Conservation (phyloP, 2,888 invertebrate genomes). For the Malthinus seriepunctatus region DNA sequence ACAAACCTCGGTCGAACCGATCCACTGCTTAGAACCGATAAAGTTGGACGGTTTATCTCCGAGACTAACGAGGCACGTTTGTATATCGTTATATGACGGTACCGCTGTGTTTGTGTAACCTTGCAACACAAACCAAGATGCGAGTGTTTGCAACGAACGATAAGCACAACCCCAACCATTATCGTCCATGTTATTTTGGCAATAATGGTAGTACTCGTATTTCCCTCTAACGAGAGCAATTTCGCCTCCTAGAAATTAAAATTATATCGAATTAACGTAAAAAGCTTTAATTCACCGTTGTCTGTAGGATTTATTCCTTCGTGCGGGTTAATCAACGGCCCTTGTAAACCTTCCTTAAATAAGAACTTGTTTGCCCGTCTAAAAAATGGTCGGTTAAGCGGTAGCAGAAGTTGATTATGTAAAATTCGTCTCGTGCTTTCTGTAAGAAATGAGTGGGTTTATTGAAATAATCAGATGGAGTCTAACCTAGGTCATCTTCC, state of each 20-base stretch:
- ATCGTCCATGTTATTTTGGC: constrained; percentile 90
- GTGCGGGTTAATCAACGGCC: constrained; percentile 75
- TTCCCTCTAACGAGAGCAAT: constrained; percentile 74
- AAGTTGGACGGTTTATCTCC: constrained; percentile 90
- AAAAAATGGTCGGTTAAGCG: constrained; percentile 72
- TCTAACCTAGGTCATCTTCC: constrained; percentile 71
- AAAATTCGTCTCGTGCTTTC: constrained; percentile 67
- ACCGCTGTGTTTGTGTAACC: constrained; percentile 76
- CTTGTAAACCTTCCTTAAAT: constrained; percentile 57
- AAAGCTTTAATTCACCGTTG: constrained; percentile 42
- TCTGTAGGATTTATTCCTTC: constrained; percentile 54
- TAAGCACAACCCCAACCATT: constrained; percentile 99
- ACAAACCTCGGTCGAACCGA: constrained; percentile 96
- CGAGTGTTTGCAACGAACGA: constrained; percentile 92
- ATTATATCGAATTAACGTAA: constrained; percentile 17
- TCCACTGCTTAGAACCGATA: constrained; percentile 93
- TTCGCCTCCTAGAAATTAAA: constrained; percentile 53
- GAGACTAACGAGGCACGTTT: constrained; percentile 90
- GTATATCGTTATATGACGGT: constrained; percentile 84
- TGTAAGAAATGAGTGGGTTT: constrained; percentile 46
- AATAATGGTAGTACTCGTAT: constrained; percentile 95
- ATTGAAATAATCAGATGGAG: constrained; percentile 12
- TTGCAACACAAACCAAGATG: constrained; percentile 91
- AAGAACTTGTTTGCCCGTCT: constrained; percentile 70
- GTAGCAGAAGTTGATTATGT: constrained; percentile 73